These are phyloP conservation scores for Ips typographus DNA, from an alignment of 1,140 invertebrate genomes.

Conservation along the genomic window DNA sequence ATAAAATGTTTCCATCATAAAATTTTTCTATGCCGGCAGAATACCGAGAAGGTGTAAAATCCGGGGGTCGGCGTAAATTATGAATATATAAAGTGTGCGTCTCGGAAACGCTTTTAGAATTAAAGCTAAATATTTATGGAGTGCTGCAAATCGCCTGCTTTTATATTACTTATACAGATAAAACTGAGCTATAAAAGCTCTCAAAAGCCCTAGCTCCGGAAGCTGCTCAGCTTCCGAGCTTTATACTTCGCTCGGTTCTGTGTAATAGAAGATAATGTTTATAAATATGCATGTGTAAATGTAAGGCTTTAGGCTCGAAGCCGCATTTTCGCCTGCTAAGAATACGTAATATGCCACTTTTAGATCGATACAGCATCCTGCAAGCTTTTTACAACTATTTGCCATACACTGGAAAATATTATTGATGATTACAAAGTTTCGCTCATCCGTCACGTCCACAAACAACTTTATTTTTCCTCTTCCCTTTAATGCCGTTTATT, in stretches of 20 bases:
- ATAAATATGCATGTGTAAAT: constrained; percentile 54
- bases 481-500: not conserved
- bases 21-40: constrained; percentile 23
- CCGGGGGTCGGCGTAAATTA: constrained; percentile 34
- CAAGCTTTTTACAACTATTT: too few relatives aligned
- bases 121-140: constrained; percentile 53
- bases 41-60: constrained; percentile 31
- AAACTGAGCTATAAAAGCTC: constrained; percentile 53
- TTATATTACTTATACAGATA: constrained; percentile 54
- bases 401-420: too few relatives aligned
- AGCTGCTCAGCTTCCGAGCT: constrained; percentile 44
- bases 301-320: constrained; percentile 46
- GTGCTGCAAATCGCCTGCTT: constrained; percentile 53
- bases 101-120: constrained; percentile 53
- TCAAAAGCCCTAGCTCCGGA: constrained; percentile 49
- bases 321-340: constrained; percentile 38
- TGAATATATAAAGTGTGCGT: constrained; percentile 50
- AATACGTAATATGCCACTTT: constrained; percentile 38
- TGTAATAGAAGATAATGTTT: constrained; percentile 53
- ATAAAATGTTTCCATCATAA: constrained; percentile 26
- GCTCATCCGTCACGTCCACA: not conserved
- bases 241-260: constrained; percentile 47
- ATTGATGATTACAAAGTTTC: too few relatives aligned
- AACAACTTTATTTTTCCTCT: constrained; percentile 1
- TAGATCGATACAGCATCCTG: not conserved